A percentile compares a stretch with the other conserved stretches of the same genome.
phyloP scores from a whole-genome alignment of 2,888 invertebrate genomes.

The Pteria penguin region DNA sequence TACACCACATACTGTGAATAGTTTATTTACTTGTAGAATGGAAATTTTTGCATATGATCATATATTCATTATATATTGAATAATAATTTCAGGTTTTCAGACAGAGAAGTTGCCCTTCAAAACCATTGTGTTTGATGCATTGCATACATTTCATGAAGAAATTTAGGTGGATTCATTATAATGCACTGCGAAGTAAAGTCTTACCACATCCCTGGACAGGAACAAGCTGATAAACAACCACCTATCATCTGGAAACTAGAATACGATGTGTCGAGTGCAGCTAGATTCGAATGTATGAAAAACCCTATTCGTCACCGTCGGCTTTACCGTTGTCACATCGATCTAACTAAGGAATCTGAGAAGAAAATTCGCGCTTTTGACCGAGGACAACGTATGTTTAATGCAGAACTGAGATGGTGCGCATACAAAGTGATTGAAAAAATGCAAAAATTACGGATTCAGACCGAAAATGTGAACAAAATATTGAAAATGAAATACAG shows the following conservation, averaged over 20 bases:
- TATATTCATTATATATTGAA: too few relatives aligned
- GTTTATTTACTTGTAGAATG: too few relatives aligned
- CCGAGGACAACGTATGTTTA: slow-evolving; percentile 21
- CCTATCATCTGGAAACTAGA: slow-evolving; percentile 24
- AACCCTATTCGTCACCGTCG: slow-evolving; percentile 28
- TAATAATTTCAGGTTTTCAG: too few relatives aligned
- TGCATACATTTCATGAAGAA: too few relatives aligned
- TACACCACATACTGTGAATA: too few relatives aligned
- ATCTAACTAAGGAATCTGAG: slow-evolving; percentile 27
- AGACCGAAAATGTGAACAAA: slow-evolving; percentile 17
- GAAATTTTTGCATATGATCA: too few relatives aligned
- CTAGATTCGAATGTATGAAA: slow-evolving; percentile 40
- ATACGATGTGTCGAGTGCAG: slow-evolving; percentile 36
- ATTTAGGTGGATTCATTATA: too few relatives aligned
- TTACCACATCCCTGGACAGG: slow-evolving; percentile 13
- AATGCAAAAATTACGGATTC: slow-evolving; percentile 14
- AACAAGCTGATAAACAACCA: neutral
- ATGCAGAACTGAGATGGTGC: slow-evolving; percentile 17
- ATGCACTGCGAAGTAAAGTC: neutral
- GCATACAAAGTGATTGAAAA: slow-evolving; percentile 30
- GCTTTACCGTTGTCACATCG: slow-evolving; percentile 30
- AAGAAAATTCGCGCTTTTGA: slow-evolving; percentile 34
- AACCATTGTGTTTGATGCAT: too few relatives aligned
- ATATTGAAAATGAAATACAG: slow-evolving; percentile 24
- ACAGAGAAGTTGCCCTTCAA: too few relatives aligned